These are phyloP conservation scores for Cremastinae sp. DNA, from an alignment of 2,888 invertebrate species.

Conservation along the genomic window DNA sequence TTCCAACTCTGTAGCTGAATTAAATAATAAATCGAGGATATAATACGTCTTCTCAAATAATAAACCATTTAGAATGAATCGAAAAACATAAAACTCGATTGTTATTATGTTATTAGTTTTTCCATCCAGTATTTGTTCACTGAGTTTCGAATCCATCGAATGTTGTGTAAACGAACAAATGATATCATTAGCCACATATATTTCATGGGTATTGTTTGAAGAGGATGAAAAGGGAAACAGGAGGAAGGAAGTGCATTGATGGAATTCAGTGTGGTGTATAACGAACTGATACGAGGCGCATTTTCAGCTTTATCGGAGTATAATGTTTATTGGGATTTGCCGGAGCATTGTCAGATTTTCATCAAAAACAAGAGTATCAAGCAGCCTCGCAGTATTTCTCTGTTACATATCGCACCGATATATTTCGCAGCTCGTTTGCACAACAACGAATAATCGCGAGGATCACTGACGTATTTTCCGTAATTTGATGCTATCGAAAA, in stretches of 20 bases:
- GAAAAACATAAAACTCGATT: no score
- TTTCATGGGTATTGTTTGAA: not conserved
- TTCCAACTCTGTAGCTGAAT: no score
- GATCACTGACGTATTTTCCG: no score
- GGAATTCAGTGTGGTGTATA: conserved; percentile 49
- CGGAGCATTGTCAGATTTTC: conserved; percentile 5
- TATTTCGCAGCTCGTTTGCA: not conserved
- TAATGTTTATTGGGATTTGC: conserved; percentile 48
- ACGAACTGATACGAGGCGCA: conserved; percentile 68
- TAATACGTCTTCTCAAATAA: no score
- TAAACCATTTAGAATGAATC: no score
- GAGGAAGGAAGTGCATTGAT: not conserved
- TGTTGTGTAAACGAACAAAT: not conserved
- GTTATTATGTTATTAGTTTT: no score
- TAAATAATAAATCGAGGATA: no score
- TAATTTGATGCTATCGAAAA: no score
- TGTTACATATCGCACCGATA: not conserved
- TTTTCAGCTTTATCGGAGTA: conserved; percentile 56
- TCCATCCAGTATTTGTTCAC: not conserved
- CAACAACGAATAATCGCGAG: no score
- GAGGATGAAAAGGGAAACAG: not conserved
- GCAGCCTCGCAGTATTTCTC: not conserved
- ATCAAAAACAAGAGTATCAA: conserved; percentile 2
- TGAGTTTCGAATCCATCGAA: not conserved
- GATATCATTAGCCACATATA: not conserved